Base-by-base conservation (phyloP, 1,140 invertebrate species). In the Dreissena polymorpha region DNA sequence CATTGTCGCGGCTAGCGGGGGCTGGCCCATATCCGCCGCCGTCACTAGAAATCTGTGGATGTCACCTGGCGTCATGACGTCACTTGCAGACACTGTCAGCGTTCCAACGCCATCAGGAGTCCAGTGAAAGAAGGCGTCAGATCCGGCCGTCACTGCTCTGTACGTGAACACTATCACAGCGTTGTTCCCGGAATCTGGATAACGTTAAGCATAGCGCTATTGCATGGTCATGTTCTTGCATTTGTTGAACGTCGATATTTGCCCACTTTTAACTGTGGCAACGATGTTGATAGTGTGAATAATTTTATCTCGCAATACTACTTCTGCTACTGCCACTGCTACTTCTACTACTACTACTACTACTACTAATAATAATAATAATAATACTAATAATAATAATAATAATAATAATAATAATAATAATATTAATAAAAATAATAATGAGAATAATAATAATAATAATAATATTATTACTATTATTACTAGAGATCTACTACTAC, bases 101-200 rank as follows among this genome's bases (percentile, higher is more conserved):
- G 60, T 18, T 0, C 70, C 51, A 18, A 18, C 23, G 18, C 78
- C 78, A 39, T 10, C 51, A 25, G 78, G 16, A 23, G 0, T 72
- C 25, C 70, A 53, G 16, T 71, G 68, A 57, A 72, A 81, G 29
- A 63, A 72, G n/a, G 6, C n/a, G 18, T 21, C 39, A 10, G 65
- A 68, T 7, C 65, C 69, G 10, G 16, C 25, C 53, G 78, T 55
- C 29, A 64, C 13, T 23, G 50, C 53, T 5, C 16, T 71, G 67
- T 68, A 80, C 49, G 23, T 80, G 25, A 69, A 71, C 68, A 16
- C 53, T 39, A 80, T 70, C 2, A 69, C 53, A 21, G 50, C 53
- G 69, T 80, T 80, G 65, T 6, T 18, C 0, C 68, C 77, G 1
- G 77, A 80, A 55, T 80, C 77, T 80, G 27, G 0, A 71, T n/a